Evolutionary conservation across 2,797 vertebrate genomes (phyloP), one percentile per base, ranked within the genome.

Genomic region (Neosilurus mollespiculum): DNA sequence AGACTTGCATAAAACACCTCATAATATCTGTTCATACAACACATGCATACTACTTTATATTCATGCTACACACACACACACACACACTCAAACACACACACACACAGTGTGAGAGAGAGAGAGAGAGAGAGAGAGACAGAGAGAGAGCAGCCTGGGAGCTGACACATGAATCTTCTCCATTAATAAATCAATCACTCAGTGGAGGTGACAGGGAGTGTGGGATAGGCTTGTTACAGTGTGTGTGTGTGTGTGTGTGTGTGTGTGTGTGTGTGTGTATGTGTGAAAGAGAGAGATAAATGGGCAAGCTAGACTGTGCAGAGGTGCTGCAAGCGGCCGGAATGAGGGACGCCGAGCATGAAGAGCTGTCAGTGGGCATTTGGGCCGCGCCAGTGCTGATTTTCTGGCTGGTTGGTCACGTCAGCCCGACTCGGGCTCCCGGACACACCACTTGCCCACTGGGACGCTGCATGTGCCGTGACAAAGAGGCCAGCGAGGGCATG

Each of bases 101-200:
- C 61, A 43, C n/a, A n/a, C n/a, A n/a, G n/a, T n/a, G n/a, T n/a
- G 43, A 43, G 43, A 43, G 43, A 43, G 43, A 43, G 43, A 43
- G 43, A 43, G 4, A 43, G 43, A 43, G 43, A 43, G 43, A 43
- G 43, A 43, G 43, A 43, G 43, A 43, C 1, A 43, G 43, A 43
- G 43, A 71, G 15, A n/a, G 54, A 80, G 49, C 49, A 73, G 59
- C 43, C 9, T 26, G 22, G 64, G 26, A 43, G 26, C 22, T 6
- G 4, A 62, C 26, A 43, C 49, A 65, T 73, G 82, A 80, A 87
- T 79, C 83, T 86, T 81, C 58, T 83, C 53, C 4, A 86, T 88
- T 85, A 88, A 89, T 90, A 86, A 89, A 88, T 89, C 87, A 88
- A 87, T 88, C 89, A 87, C 70, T 88, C 86, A 85, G 67, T 14